Conservation (phyloP, 2,113 vertebrate species). For the Cheirogaleus medius region DNA sequence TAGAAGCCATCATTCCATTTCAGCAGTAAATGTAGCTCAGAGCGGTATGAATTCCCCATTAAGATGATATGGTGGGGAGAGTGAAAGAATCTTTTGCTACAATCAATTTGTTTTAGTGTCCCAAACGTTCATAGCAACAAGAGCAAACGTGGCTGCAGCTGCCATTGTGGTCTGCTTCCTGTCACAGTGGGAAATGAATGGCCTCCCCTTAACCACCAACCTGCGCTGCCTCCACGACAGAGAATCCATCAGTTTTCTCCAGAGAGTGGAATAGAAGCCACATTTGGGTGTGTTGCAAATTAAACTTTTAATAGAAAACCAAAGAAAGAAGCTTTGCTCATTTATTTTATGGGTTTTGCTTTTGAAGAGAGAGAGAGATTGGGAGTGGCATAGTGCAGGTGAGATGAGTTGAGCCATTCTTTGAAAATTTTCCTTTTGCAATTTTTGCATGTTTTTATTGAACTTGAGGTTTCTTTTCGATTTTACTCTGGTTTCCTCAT, state of each 20-base stretch:
- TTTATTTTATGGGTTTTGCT: background rate
- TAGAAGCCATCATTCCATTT: constrained; percentile 39
- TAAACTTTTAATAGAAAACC: constrained; percentile 50
- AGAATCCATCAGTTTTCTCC: background rate
- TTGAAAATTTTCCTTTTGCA: background rate
- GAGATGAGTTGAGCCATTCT: background rate
- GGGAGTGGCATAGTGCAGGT: background rate
- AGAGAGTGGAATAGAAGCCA: background rate
- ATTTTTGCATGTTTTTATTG: background rate
- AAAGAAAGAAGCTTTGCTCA: background rate
- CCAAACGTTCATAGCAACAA: background rate
- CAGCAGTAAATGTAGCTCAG: background rate
- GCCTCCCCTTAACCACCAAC: background rate
- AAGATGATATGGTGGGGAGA: constrained; percentile 43
- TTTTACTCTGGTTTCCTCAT: background rate
- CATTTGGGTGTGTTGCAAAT: constrained; percentile 11
- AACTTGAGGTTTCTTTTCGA: background rate
- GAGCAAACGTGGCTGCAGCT: background rate
- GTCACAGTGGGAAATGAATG: background rate
- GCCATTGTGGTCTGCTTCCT: background rate
- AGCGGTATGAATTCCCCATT: constrained; percentile 43
- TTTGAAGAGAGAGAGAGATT: background rate
- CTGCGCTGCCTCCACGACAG: background rate
- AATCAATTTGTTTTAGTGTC: constrained; percentile 64
- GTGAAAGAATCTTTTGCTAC: background rate